Evolutionary conservation across 2,113 vertebrate species (phyloP).

Genomic region (Peucedramus taeniatus): DNA sequence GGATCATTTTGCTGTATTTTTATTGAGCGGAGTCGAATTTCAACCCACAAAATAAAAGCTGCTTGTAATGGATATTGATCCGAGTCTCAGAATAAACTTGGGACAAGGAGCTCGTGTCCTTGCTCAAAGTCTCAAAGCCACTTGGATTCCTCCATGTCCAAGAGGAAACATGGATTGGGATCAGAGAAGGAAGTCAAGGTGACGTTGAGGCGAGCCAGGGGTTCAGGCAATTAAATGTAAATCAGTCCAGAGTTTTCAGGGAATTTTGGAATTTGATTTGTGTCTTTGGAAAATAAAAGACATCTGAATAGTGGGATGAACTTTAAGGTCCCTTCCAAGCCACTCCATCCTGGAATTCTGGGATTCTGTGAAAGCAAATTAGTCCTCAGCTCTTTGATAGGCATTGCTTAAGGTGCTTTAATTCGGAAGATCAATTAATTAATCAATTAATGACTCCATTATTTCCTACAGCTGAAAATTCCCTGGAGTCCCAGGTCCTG

Average conservation of each 20-base stretch:
- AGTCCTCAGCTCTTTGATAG: neutral
- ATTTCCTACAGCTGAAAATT: neutral
- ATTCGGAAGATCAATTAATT: neutral
- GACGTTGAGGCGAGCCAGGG: rapidly evolving
- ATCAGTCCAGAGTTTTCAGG: neutral
- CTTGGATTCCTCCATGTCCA: neutral
- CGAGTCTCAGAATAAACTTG: neutral
- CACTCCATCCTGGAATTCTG: neutral
- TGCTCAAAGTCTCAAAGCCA: neutral
- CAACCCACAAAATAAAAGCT: neutral
- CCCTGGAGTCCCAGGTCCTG: neutral
- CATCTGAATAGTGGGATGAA: rapidly evolving
- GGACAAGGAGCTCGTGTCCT: neutral
- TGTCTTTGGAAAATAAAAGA: rapidly evolving
- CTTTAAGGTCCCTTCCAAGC: neutral
- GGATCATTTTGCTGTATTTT: neutral
- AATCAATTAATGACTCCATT: neutral
- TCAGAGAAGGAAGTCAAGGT: neutral
- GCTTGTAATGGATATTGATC: neutral
- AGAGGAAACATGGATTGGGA: neutral
- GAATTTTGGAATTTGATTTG: neutral
- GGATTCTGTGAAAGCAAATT: neutral
- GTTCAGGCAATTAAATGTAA: neutral
- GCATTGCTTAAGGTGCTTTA: neutral
- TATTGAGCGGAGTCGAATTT: neutral